Percentiles rank a stretch among this genome's conserved stretches.
Conservation (phyloP, 2,797 vertebrate species). For the Balearica regulorum region DNA sequence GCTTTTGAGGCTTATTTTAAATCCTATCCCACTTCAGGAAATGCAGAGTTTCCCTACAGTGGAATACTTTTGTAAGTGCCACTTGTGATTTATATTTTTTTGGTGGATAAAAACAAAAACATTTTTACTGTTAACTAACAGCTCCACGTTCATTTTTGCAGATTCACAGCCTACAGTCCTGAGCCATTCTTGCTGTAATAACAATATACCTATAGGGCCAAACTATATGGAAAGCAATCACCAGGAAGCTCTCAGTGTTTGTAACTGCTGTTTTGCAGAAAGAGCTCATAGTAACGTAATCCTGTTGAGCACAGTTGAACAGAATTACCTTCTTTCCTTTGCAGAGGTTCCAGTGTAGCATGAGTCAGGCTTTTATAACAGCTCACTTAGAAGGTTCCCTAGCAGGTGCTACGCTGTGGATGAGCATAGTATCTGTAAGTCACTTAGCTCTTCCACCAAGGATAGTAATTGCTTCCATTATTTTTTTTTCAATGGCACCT, state of each 20-base stretch:
- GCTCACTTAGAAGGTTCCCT: background rate
- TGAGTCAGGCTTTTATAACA: background rate
- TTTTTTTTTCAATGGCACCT: background rate
- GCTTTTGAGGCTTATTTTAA: background rate
- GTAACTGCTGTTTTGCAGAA: background rate
- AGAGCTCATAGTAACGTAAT: background rate
- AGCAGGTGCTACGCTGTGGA: background rate
- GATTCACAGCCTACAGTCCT: background rate
- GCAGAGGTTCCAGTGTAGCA: background rate
- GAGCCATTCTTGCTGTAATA: background rate
- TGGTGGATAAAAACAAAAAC: background rate
- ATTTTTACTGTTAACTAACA: background rate
- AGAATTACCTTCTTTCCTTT: background rate
- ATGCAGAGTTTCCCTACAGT: background rate
- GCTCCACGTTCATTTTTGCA: background rate
- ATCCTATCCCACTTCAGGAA: background rate
- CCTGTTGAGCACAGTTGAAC: background rate
- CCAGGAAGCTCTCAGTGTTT: background rate
- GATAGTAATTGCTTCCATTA: background rate
- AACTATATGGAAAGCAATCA: background rate
- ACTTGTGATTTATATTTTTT: background rate
- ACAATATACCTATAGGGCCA: background rate
- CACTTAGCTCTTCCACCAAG: background rate
- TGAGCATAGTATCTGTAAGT: background rate
- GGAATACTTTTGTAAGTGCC: background rate